Evolutionary conservation across 2,113 vertebrate genomes (phyloP).

Genomic region (Chlamydotis undulata): DNA sequence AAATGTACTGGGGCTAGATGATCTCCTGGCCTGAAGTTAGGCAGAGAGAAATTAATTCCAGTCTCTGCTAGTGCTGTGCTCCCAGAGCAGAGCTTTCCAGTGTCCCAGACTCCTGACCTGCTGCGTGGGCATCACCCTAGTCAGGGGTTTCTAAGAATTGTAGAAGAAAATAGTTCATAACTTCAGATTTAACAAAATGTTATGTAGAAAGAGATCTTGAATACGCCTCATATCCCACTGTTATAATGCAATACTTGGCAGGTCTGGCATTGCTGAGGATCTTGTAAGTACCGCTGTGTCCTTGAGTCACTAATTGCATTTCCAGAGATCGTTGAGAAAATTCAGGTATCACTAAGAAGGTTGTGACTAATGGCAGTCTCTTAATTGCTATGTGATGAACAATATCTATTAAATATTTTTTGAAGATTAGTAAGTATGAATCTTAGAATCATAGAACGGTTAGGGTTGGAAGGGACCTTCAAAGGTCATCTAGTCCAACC

Average conservation of each 20-base stretch:
- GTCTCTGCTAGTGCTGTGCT: not conserved
- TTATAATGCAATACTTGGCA: not conserved
- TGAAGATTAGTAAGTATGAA: not conserved
- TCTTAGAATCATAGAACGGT: no score
- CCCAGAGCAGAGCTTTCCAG: not conserved
- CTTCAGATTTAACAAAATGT: not conserved
- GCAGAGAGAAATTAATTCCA: not conserved
- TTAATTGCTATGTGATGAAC: not conserved
- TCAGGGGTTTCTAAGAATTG: not conserved
- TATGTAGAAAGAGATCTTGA: not conserved
- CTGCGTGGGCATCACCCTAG: fast-evolving
- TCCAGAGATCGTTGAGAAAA: not conserved
- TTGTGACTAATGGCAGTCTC: not conserved
- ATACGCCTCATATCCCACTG: not conserved
- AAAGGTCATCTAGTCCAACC: no score
- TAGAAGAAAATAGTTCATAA: not conserved
- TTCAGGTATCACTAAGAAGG: not conserved
- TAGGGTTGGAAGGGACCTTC: no score
- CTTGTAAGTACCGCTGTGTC: not conserved
- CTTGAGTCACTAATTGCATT: not conserved
- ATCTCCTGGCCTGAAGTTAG: not conserved
- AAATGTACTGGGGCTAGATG: not conserved
- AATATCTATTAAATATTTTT: not conserved
- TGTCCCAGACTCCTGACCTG: not conserved
- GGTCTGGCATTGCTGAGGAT: not conserved